Evolutionary conservation across 2,113 vertebrate genomes (phyloP).

Genomic region (Grallaria varia): DNA sequence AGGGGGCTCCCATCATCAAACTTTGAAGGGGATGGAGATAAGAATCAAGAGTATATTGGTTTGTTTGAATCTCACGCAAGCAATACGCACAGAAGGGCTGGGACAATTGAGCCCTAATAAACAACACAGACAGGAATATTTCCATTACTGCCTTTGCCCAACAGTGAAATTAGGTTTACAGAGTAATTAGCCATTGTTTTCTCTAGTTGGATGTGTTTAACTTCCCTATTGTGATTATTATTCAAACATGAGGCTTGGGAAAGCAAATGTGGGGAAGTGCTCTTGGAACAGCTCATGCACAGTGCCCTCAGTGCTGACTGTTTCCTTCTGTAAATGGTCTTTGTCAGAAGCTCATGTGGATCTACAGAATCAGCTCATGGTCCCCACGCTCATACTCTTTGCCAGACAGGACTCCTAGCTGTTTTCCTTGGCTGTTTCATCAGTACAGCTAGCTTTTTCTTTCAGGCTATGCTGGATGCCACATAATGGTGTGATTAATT

Average conservation of each 20-base stretch:
- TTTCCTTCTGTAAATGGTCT: background rate
- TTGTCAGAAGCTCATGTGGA: background rate
- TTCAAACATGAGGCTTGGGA: background rate
- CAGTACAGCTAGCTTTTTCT: slow-evolving; percentile 22
- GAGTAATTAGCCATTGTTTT: background rate
- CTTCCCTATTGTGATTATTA: background rate
- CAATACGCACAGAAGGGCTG: background rate
- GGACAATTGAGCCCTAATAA: background rate
- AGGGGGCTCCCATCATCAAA: background rate
- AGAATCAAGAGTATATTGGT: background rate
- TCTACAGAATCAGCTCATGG: background rate
- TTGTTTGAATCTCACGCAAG: background rate
- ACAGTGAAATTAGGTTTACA: background rate
- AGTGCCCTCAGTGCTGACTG: background rate
- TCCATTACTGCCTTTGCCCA: background rate
- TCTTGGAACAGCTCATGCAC: background rate
- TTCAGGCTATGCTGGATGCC: slow-evolving; percentile 52
- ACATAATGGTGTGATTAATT: slow-evolving; percentile 52
- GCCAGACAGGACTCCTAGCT: background rate
- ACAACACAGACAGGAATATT: background rate
- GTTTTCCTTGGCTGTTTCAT: slow-evolving; percentile 13
- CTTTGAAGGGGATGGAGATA: background rate
- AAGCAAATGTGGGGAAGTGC: background rate
- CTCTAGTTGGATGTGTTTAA: background rate
- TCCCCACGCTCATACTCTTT: background rate